Conservation (phyloP, 2,888 invertebrate species). For the Tetropium fuscum region DNA sequence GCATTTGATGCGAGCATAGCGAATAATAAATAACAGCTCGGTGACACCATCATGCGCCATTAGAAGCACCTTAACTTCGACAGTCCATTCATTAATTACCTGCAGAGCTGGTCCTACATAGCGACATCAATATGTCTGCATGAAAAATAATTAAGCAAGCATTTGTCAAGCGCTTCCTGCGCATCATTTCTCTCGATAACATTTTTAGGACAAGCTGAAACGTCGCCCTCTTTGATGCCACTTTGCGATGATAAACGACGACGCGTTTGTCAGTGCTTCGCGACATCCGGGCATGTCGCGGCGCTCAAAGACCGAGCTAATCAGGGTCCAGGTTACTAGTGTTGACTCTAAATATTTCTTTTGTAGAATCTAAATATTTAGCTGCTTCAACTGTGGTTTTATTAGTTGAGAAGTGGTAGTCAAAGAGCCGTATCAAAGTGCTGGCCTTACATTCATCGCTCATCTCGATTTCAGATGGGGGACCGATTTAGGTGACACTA, state of each 20-base stretch:
- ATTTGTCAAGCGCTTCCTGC: conserved; percentile 66
- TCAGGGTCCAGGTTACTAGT: conserved; percentile 53
- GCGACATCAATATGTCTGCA: conserved; percentile 62
- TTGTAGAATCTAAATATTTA: conserved; percentile 53
- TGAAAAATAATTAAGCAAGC: conserved; percentile 65
- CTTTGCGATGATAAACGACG: conserved; percentile 63
- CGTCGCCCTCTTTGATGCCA: conserved; percentile 63
- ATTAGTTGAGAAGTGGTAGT: conserved; percentile 55
- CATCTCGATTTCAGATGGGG: conserved; percentile 37
- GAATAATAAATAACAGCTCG: conserved; percentile 56
- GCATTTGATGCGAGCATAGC: conserved; percentile 58
- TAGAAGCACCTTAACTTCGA: conserved; percentile 56
- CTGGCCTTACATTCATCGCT: conserved; percentile 55
- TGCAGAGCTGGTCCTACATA: conserved; percentile 50
- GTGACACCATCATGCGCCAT: conserved; percentile 56
- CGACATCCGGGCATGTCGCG: conserved; percentile 59
- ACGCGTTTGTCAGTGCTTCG: conserved; percentile 62
- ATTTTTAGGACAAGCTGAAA: conserved; percentile 63
- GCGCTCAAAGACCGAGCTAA: conserved; percentile 42
- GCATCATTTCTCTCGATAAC: conserved; percentile 62
- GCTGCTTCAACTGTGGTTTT: conserved; percentile 49
- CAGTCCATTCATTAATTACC: conserved; percentile 58
- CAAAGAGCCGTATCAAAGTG: conserved; percentile 58
- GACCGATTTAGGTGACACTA: conserved; percentile 33
- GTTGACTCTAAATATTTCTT: conserved; percentile 55